phyloP scores from a whole-genome alignment of 2,888 invertebrate species.

The Mesoligia furuncula region DNA sequence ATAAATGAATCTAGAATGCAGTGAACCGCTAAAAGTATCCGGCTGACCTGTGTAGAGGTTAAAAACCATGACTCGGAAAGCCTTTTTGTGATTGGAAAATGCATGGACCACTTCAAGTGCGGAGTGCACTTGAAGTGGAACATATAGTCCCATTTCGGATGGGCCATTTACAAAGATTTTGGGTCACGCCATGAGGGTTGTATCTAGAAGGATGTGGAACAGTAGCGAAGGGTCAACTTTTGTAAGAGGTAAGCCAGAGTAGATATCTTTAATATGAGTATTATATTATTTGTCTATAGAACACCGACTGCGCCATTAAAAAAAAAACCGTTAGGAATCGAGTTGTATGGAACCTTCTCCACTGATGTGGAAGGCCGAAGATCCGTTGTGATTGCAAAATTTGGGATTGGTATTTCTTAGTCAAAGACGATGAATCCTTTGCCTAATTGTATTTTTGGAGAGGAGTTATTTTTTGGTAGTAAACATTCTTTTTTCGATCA shows the following conservation, averaged over 20 bases:
- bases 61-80: background rate
- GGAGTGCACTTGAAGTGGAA: too few species aligned
- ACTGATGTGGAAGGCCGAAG: background rate
- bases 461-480: background rate
- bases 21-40: background rate
- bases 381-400: background rate
- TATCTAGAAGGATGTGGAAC: background rate
- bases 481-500: background rate
- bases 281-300: too few species aligned
- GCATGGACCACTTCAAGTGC: background rate
- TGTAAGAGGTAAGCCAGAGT: too few species aligned
- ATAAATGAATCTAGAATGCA: conserved; percentile 15
- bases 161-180: background rate
- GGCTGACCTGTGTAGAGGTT: background rate
- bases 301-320: too few species aligned
- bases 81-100: background rate
- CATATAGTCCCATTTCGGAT: background rate
- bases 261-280: too few species aligned
- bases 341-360: too few species aligned
- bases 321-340: too few species aligned
- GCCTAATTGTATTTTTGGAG: background rate
- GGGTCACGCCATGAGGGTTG: background rate
- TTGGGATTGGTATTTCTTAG: too few species aligned
- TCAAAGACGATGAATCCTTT: background rate
- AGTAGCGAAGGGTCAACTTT: too few species aligned